phyloP scores from a whole-genome alignment of 2,888 invertebrate genomes.

The Coremacera marginata region DNA sequence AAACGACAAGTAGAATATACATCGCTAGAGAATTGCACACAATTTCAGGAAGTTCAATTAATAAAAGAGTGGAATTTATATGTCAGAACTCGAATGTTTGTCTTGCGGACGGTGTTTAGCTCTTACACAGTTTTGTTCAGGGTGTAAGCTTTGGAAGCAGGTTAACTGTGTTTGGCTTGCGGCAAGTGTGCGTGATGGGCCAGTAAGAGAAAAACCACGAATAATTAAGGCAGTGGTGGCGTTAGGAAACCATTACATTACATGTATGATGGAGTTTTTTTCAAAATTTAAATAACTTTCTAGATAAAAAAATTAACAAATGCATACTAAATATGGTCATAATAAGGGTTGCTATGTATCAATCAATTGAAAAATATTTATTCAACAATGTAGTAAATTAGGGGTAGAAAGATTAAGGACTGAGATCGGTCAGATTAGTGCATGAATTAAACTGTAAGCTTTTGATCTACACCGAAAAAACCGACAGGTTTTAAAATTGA shows the following conservation, averaged over 20 bases:
- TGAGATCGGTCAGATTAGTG: too few relatives aligned
- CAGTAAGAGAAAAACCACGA: not conserved
- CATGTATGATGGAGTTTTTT: too few relatives aligned
- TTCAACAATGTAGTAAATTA: too few relatives aligned
- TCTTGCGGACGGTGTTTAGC: not conserved
- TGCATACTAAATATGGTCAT: too few relatives aligned
- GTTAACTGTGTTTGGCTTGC: slow-evolving; percentile 27
- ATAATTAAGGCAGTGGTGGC: not conserved
- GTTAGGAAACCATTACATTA: not conserved
- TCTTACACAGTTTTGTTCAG: not conserved
- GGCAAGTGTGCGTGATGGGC: slow-evolving; percentile 14
- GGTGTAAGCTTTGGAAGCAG: slow-evolving; percentile 20
- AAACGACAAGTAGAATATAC: not conserved
- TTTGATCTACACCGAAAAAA: too few relatives aligned
- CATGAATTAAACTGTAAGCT: too few relatives aligned
- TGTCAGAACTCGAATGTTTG: not conserved
- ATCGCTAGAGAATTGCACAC: slow-evolving; percentile 25
- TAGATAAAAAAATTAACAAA: too few relatives aligned
- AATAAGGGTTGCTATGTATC: too few relatives aligned
- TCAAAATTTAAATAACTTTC: too few relatives aligned
- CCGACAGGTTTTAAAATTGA: too few relatives aligned
- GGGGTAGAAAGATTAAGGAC: too few relatives aligned
- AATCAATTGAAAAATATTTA: too few relatives aligned
- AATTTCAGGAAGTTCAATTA: slow-evolving; percentile 30
- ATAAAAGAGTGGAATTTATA: slow-evolving; percentile 10